Conservation (phyloP, 2,113 vertebrate genomes). For the Perognathus longimembris region DNA sequence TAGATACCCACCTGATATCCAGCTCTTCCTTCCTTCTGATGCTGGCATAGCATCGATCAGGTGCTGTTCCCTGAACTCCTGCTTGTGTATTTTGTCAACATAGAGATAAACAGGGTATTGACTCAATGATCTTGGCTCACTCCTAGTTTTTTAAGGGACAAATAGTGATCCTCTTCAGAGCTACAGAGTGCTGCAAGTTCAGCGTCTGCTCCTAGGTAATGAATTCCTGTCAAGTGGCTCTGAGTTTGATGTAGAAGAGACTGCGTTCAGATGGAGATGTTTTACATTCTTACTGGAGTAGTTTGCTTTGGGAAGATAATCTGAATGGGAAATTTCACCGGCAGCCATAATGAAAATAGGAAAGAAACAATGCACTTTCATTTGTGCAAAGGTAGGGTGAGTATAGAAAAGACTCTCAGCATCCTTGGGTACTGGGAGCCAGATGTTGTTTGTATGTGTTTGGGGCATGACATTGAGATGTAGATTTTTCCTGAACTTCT, state of each 20-base stretch:
- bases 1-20: not conserved
- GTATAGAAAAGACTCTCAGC: not conserved
- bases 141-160: conserved; percentile 33
- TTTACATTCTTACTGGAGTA: conserved; percentile 54
- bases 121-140: conserved; percentile 42
- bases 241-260: conserved; percentile 23
- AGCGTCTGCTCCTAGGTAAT: conserved; percentile 5
- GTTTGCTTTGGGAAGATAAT: conserved; percentile 26
- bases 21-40: not conserved
- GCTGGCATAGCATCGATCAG: conserved; percentile 19
- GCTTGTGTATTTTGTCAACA: conserved; percentile 37
- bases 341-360: not conserved
- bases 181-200: not conserved
- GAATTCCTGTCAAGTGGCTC: conserved; percentile 46
- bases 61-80: conserved; percentile 14
- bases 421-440: not conserved
- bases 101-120: conserved; percentile 59
- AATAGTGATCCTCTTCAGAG: not conserved
- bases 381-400: not conserved
- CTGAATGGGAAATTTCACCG: conserved; percentile 54
- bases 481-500: not conserved
- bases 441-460: conserved; percentile 30
- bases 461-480: conserved; percentile 42
- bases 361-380: conserved; percentile 1
- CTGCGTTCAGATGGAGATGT: not conserved